These are phyloP conservation scores for Sciurus carolinensis DNA, from an alignment of 2,797 vertebrate genomes.

Conservation along the genomic window DNA sequence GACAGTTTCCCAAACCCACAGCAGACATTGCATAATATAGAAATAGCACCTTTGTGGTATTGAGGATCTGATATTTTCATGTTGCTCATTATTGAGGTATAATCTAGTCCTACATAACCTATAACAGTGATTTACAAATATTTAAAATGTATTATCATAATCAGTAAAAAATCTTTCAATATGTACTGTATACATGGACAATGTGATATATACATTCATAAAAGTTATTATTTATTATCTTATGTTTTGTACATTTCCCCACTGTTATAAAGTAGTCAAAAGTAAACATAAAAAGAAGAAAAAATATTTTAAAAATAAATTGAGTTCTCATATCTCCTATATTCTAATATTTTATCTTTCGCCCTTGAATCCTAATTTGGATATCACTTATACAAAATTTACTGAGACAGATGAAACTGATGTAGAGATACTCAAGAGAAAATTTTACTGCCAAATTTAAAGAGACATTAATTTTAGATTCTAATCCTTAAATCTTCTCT, in stretches of 20 bases:
- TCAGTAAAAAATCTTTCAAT: not conserved
- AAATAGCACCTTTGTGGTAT: not conserved
- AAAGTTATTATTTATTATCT: not conserved
- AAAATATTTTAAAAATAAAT: not conserved
- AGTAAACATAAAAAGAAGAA: not conserved
- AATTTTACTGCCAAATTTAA: slow-evolving; percentile 5
- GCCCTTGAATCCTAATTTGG: not conserved
- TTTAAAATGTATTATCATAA: not conserved
- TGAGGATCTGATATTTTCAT: not conserved
- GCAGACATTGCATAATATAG: not conserved
- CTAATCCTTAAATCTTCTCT: not conserved
- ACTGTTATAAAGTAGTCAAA: not conserved
- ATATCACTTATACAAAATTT: slow-evolving; percentile 1
- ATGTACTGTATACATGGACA: not conserved
- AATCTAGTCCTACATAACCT: not conserved
- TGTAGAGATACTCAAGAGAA: not conserved
- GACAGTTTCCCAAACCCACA: not conserved
- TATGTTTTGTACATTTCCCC: not conserved
- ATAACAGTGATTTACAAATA: not conserved
- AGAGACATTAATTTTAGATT: not conserved
- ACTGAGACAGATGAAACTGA: not conserved
- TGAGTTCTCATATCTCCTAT: not conserved
- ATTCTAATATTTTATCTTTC: not conserved
- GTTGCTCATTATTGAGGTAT: not conserved
- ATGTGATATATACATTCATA: not conserved